These are phyloP conservation scores for fruit fly (Drosophila melanogaster) DNA, from an alignment of 1,140 invertebrate species.

Conservation along the genomic window DNA sequence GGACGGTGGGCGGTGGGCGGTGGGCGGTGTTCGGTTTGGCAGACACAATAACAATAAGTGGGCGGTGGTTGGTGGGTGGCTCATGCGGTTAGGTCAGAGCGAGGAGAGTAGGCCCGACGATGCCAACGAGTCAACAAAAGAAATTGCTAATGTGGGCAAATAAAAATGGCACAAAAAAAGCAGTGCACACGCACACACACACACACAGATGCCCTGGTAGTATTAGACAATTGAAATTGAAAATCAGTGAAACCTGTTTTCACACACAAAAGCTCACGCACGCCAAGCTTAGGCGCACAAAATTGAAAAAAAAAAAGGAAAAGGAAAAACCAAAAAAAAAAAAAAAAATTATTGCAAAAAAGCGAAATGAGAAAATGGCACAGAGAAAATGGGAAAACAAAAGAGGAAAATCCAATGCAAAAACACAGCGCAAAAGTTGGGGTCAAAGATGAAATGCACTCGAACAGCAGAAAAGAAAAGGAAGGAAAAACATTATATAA, in stretches of 20 bases:
- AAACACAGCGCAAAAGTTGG: slow-evolving; percentile 24
- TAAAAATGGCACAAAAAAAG: slow-evolving; percentile 74
- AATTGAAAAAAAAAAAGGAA: slow-evolving; percentile 25
- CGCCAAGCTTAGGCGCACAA: slow-evolving; percentile 29
- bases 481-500: slow-evolving; percentile 3
- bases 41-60: slow-evolving; percentile 1
- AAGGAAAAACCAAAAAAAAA: neutral
- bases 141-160: slow-evolving; percentile 78
- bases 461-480: slow-evolving; percentile 5
- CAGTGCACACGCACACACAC: slow-evolving; percentile 5
- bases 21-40: too few species aligned
- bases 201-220: neutral
- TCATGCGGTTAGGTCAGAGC: slow-evolving; percentile 35
- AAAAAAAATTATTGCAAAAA: slow-evolving; percentile 11
- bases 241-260: slow-evolving; percentile 80
- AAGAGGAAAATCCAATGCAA: slow-evolving; percentile 26
- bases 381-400: slow-evolving; percentile 41
- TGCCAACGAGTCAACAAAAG: slow-evolving; percentile 66
- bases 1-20: slow-evolving; percentile 8
- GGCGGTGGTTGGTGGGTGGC: neutral
- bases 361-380: slow-evolving; percentile 33
- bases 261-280: slow-evolving; percentile 68
- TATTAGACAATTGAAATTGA: slow-evolving; percentile 77
- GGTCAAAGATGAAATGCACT: slow-evolving; percentile 32
- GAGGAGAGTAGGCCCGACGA: slow-evolving; percentile 27